Percentiles rank a stretch among this genome's conserved stretches.
Evolutionary conservation across 2,888 invertebrate genomes (phyloP).

Genomic region (Plagodis pulveraria): DNA sequence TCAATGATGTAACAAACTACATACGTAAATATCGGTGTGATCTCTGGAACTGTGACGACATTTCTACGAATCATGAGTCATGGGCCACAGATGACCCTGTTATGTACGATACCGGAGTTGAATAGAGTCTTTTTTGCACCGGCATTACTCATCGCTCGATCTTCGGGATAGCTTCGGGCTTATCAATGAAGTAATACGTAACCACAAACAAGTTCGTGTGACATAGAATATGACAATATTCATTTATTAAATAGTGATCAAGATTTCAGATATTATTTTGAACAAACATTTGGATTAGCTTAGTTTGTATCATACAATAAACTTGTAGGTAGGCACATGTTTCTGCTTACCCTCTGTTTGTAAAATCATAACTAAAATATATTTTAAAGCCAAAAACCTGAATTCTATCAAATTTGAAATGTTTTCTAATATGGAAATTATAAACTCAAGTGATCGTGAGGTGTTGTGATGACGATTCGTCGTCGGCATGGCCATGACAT

Average conservation of each 20-base stretch:
- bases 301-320: no score
- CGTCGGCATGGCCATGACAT: constrained; percentile 72
- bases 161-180: constrained; percentile 56
- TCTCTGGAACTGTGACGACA: constrained; percentile 74
- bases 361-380: no score
- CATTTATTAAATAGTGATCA: constrained; percentile 3
- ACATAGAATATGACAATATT: constrained; percentile 17
- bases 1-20: constrained; percentile 53
- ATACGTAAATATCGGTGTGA: constrained; percentile 36
- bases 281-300: no score
- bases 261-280: not conserved
- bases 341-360: no score
- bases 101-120: constrained; percentile 45
- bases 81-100: constrained; percentile 59
- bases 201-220: constrained; percentile 37
- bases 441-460: constrained; percentile 33
- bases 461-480: constrained; percentile 56
- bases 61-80: constrained; percentile 72
- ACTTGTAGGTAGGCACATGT: no score
- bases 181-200: constrained; percentile 65
- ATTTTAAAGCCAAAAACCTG: not conserved
- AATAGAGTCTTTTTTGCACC: constrained; percentile 64
- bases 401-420: not conserved
- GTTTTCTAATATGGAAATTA: constrained; percentile 7
- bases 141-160: constrained; percentile 69